Conservation (phyloP, 2,113 vertebrate genomes). For the Saccopteryx bilineata region DNA sequence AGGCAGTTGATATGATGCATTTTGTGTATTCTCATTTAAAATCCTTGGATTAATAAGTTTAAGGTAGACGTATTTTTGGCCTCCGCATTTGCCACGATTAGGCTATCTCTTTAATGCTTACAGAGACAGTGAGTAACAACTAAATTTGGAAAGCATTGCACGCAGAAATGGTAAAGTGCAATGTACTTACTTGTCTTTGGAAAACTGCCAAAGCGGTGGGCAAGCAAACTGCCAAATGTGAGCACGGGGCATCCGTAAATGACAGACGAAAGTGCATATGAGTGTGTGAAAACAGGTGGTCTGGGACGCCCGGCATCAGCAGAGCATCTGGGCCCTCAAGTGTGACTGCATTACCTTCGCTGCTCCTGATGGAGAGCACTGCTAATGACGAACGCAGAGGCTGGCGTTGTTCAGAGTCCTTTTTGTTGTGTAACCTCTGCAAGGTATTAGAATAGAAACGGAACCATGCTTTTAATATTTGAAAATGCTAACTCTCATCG, state of each 20-base stretch:
- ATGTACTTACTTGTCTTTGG: conserved; percentile 68
- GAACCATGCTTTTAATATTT: conserved; percentile 37
- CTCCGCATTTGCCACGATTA: neutral
- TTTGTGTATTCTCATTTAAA: conserved; percentile 15
- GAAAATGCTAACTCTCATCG: conserved; percentile 32
- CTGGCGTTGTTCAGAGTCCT: conserved; percentile 62
- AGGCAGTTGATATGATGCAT: neutral
- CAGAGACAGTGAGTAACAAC: neutral
- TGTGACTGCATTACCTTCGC: conserved; percentile 78
- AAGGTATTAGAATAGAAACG: neutral
- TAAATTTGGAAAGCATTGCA: conserved; percentile 53
- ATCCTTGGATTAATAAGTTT: neutral
- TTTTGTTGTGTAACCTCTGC: conserved; percentile 58
- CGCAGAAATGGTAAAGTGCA: conserved; percentile 21
- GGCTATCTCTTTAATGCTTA: conserved; percentile 27
- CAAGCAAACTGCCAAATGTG: conserved; percentile 81
- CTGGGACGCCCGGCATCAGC: conserved; percentile 84
- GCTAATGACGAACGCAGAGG: conserved; percentile 69
- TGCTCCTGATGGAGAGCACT: conserved; percentile 64
- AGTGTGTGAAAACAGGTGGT: conserved; percentile 89
- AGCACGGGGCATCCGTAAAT: conserved; percentile 81
- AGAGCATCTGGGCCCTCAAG: conserved; percentile 88
- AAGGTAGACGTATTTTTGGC: conserved; percentile 34
- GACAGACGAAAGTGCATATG: conserved; percentile 83
- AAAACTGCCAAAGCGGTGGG: conserved; percentile 82